Percentiles rank a stretch among this genome's conserved stretches.
These are phyloP conservation scores for Phyllotreta striolata DNA, from an alignment of 2,888 invertebrate genomes.

Conservation along the genomic window DNA sequence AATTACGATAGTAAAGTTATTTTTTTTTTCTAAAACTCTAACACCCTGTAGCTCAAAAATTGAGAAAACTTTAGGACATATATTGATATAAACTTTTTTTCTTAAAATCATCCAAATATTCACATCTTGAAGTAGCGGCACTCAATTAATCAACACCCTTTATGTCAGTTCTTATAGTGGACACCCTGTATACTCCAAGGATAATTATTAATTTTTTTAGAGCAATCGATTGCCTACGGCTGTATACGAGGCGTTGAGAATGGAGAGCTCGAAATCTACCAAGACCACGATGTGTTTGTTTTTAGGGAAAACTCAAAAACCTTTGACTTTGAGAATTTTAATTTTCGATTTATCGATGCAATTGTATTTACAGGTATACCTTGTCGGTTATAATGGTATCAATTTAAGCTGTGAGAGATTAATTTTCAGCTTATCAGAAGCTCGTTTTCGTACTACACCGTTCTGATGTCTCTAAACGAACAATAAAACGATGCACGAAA, in stretches of 20 bases:
- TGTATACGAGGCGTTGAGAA: constrained; percentile 17
- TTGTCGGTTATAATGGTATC: not conserved
- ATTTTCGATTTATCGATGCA: constrained; percentile 22
- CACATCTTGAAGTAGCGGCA: too few species aligned
- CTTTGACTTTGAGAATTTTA: constrained; percentile 10
- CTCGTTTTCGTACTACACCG: constrained; percentile 23
- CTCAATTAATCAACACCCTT: too few species aligned
- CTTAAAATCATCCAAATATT: too few species aligned
- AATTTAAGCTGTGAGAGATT: not conserved
- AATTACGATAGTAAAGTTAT: too few species aligned
- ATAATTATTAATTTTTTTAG: constrained; percentile 10
- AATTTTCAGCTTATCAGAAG: constrained; percentile 21
- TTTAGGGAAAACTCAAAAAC: constrained; percentile 20
- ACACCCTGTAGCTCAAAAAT: too few species aligned
- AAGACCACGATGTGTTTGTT: constrained; percentile 14
- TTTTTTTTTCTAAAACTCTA: too few species aligned
- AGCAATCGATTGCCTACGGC: constrained; percentile 13
- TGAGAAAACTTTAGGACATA: too few species aligned
- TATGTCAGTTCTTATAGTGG: not conserved
- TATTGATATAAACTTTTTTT: too few species aligned
- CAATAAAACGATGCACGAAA: not conserved
- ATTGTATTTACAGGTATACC: constrained; percentile 20
- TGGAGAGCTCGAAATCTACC: constrained; percentile 10
- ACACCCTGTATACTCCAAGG: not conserved
- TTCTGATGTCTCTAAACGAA: constrained; percentile 18